Conservation (phyloP, 1,140 invertebrate genomes). For the Drosophila miranda region DNA sequence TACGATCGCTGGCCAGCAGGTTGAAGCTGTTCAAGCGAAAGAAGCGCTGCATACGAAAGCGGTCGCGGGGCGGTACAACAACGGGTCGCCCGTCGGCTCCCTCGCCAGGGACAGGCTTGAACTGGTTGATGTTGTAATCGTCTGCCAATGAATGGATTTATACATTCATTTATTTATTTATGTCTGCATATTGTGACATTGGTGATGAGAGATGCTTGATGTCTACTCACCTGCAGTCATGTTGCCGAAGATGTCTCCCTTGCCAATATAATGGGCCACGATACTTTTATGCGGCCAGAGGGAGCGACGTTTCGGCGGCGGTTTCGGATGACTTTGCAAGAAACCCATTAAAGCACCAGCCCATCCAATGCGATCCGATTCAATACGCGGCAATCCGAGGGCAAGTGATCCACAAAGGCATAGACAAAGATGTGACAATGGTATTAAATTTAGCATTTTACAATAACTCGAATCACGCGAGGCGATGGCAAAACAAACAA, state of each 20-base stretch:
- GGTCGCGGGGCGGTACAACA: slow-evolving; percentile 88
- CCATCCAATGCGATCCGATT: too few relatives aligned
- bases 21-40: slow-evolving; percentile 96
- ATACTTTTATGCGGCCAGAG: slow-evolving; percentile 76
- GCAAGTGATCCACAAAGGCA: slow-evolving; percentile 53
- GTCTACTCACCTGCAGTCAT: slow-evolving; percentile 76
- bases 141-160: slow-evolving; percentile 84
- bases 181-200: slow-evolving; percentile 55
- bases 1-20: slow-evolving; percentile 94
- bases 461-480: slow-evolving; percentile 54
- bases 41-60: slow-evolving; percentile 89
- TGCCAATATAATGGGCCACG: slow-evolving; percentile 81
- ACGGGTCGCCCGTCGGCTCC: slow-evolving; percentile 93
- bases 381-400: slow-evolving; percentile 14
- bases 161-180: slow-evolving; percentile 39
- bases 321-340: slow-evolving; percentile 78
- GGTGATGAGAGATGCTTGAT: slow-evolving; percentile 33
- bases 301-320: slow-evolving; percentile 73
- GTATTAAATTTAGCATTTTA: slow-evolving; percentile 62
- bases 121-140: slow-evolving; percentile 92
- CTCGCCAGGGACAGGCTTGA: slow-evolving; percentile 88
- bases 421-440: slow-evolving; percentile 61
- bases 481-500: slow-evolving; percentile 34
- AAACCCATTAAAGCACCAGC: slow-evolving; percentile 7
- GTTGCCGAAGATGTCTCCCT: slow-evolving; percentile 81